phyloP scores from a whole-genome alignment of 2,113 vertebrate species.

The Sebastes schlegelii region DNA sequence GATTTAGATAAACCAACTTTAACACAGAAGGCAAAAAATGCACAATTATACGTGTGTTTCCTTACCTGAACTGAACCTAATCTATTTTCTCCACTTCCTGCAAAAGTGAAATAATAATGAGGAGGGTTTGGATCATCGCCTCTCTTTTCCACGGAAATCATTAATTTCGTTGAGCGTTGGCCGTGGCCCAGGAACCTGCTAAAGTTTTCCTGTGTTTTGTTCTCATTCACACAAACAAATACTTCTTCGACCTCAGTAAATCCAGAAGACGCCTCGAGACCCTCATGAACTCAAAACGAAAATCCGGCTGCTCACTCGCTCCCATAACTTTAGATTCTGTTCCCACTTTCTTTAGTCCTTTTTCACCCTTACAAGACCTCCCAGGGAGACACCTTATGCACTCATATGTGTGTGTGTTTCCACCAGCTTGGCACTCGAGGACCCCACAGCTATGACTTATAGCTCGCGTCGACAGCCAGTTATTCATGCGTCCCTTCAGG shows the following conservation, averaged over 20 bases:
- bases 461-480: conserved; percentile 37
- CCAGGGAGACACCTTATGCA: conserved; percentile 52
- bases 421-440: conserved; percentile 14
- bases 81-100: conserved; percentile 56
- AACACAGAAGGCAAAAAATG: not conserved
- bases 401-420: conserved; percentile 35
- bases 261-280: conserved; percentile 2
- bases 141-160: conserved; percentile 17
- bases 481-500: conserved; percentile 57
- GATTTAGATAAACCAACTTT: not conserved
- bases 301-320: conserved; percentile 5
- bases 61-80: not conserved
- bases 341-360: conserved; percentile 24
- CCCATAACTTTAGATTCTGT: conserved; percentile 49
- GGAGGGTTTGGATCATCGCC: conserved; percentile 6
- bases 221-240: conserved; percentile 27
- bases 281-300: conserved; percentile 16
- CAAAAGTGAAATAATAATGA: conserved; percentile 33
- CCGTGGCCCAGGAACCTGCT: conserved; percentile 9
- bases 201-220: conserved; percentile 46
- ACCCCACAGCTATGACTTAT: conserved; percentile 57
- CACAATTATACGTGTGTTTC: not conserved
- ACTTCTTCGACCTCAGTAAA: conserved; percentile 21
- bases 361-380: conserved; percentile 53
- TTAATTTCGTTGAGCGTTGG: conserved; percentile 9